phyloP scores from a whole-genome alignment of 2,113 vertebrate species.

The Herpetotheres cachinnans region DNA sequence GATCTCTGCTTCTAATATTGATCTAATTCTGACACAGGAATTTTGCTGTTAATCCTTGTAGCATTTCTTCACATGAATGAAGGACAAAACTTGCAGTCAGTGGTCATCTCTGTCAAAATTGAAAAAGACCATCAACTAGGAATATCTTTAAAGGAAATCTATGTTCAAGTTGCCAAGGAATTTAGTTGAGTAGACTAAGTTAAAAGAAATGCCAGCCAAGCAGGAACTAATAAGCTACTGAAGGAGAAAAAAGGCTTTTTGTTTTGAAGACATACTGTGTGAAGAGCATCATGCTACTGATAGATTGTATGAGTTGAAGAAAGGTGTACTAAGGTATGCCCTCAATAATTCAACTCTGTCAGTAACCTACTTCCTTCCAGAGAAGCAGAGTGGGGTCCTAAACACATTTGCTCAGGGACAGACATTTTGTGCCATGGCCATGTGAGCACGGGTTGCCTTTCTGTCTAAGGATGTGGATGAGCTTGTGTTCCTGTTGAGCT shows the following conservation, averaged over 20 bases:
- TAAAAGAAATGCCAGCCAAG: background rate
- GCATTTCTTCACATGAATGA: background rate
- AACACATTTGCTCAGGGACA: background rate
- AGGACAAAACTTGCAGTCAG: background rate
- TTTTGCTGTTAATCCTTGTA: background rate
- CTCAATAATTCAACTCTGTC: background rate
- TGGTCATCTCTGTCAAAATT: background rate
- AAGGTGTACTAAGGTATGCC: accelerated
- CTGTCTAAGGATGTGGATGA: background rate
- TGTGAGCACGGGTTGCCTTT: accelerated
- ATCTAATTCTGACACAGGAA: background rate
- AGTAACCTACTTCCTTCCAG: background rate
- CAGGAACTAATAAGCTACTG: background rate
- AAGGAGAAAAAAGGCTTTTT: background rate
- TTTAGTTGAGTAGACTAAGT: background rate
- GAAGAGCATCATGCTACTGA: background rate
- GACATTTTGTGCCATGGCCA: background rate
- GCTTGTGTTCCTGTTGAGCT: background rate
- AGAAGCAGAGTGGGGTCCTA: no score
- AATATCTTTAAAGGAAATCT: background rate
- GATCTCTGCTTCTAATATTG: background rate
- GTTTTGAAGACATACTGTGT: background rate
- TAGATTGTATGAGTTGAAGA: background rate
- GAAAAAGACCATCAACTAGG: background rate
- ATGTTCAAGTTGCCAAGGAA: background rate